These are phyloP conservation scores for Scaptomyza pallida DNA, from an alignment of 1,140 invertebrate genomes.

Conservation along the genomic window DNA sequence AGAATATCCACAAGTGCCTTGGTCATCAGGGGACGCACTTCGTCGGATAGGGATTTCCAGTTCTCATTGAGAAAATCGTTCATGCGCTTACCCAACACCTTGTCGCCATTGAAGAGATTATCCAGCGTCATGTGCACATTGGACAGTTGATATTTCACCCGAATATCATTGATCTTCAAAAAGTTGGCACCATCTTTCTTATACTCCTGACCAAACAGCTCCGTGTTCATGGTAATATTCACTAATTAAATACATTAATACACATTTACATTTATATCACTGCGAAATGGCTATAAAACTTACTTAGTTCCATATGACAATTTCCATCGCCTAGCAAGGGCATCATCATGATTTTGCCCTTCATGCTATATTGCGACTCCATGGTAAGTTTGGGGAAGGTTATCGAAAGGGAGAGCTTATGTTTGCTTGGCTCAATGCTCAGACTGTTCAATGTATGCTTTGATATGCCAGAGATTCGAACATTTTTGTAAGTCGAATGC, in stretches of 20 bases:
- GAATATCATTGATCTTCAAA: constrained; percentile 87
- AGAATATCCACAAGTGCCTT: constrained; percentile 85
- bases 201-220: constrained; percentile 86
- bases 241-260: constrained; percentile 83
- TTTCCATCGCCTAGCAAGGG: constrained; percentile 86
- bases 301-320: constrained; percentile 86
- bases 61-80: constrained; percentile 87
- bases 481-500: constrained; percentile 72
- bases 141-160: constrained; percentile 87
- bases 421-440: constrained; percentile 85
- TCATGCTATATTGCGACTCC: constrained; percentile 85
- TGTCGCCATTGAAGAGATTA: constrained; percentile 89
- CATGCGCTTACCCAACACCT: constrained; percentile 87
- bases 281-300: constrained; percentile 57
- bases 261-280: neutral
- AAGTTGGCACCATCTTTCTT: constrained; percentile 83
- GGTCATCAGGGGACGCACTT: constrained; percentile 86
- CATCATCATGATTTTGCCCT: constrained; percentile 87
- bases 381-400: constrained; percentile 86
- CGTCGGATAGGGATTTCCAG: constrained; percentile 85
- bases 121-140: constrained; percentile 87
- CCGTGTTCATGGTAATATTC: constrained; percentile 87
- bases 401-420: constrained; percentile 85
- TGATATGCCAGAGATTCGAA: constrained; percentile 70
- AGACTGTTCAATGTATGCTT: constrained; percentile 66